phyloP scores from a whole-genome alignment of 2,888 invertebrate genomes.

The Omphaloscelis lunosa region DNA sequence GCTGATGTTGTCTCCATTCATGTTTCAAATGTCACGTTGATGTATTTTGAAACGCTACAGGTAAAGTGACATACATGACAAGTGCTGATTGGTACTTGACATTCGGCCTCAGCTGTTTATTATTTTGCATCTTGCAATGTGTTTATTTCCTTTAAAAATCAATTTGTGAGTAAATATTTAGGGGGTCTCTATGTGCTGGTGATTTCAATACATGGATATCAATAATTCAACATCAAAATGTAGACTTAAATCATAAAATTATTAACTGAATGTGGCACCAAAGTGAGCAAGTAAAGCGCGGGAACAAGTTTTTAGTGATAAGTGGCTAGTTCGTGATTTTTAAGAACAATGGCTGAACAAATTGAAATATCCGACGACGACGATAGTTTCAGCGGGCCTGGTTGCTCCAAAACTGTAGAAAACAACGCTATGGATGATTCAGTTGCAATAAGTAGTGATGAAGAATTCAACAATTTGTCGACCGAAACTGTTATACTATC shows the following conservation, averaged over 20 bases:
- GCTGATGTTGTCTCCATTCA: not conserved
- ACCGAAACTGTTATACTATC: conserved; percentile 27
- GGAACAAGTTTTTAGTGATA: conserved; percentile 42
- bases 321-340: not conserved
- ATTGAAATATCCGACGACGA: conserved; percentile 80
- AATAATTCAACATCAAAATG: not conserved
- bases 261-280: not conserved
- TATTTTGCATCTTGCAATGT: conserved; percentile 32
- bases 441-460: conserved; percentile 50
- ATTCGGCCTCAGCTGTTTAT: conserved; percentile 53
- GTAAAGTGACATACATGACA: conserved; percentile 35
- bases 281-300: conserved; percentile 43
- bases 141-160: not conserved
- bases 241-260: not conserved
- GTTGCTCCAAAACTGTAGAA: conserved; percentile 27
- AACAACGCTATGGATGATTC: not conserved
- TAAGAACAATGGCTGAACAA: conserved; percentile 33
- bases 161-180: not conserved
- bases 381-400: conserved; percentile 70
- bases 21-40: not conserved
- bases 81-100: conserved; percentile 10
- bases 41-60: conserved; percentile 19
- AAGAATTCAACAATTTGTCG: conserved; percentile 40
- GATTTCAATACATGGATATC: not conserved
- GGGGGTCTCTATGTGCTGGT: not conserved